Percentiles rank a stretch among this genome's conserved stretches.
Evolutionary conservation across 2,797 vertebrate species (phyloP).

Genomic region (Zalophus californianus): DNA sequence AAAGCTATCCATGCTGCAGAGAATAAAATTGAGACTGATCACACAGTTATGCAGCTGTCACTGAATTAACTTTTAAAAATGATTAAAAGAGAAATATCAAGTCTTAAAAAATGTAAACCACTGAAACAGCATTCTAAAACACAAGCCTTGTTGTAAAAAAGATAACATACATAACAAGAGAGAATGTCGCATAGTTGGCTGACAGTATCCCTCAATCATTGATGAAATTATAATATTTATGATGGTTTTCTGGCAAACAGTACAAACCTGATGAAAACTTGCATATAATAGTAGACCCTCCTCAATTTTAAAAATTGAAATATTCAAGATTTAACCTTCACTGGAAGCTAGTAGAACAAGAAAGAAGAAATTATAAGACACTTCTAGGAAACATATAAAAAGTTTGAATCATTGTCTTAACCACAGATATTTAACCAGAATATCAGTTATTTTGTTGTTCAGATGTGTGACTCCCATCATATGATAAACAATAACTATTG

Average conservation of each 20-base stretch:
- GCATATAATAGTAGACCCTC: not conserved
- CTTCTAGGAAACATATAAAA: not conserved
- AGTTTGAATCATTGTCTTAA: not conserved
- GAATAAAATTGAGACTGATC: constrained; percentile 46
- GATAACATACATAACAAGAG: not conserved
- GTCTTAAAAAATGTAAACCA: constrained; percentile 17
- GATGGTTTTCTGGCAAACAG: constrained; percentile 47
- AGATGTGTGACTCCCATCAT: not conserved
- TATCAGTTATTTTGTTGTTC: not conserved
- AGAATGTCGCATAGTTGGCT: not conserved
- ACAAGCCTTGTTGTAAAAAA: constrained; percentile 36
- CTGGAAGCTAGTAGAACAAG: not conserved
- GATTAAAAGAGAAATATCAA: constrained; percentile 48
- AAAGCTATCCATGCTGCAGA: not conserved
- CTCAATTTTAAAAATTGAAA: constrained; percentile 54
- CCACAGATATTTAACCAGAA: not conserved
- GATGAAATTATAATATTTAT: constrained; percentile 76
- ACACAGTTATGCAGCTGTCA: not conserved
- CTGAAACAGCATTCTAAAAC: constrained; percentile 14
- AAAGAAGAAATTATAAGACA: constrained; percentile 26
- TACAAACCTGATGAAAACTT: constrained; percentile 1
- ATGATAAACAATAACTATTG: not conserved
- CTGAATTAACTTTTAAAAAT: constrained; percentile 64
- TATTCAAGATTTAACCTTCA: constrained; percentile 57
- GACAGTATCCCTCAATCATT: constrained; percentile 68